These are phyloP conservation scores for Centroberyx gerrardi DNA, from an alignment of 2,797 vertebrate species.

Conservation along the genomic window DNA sequence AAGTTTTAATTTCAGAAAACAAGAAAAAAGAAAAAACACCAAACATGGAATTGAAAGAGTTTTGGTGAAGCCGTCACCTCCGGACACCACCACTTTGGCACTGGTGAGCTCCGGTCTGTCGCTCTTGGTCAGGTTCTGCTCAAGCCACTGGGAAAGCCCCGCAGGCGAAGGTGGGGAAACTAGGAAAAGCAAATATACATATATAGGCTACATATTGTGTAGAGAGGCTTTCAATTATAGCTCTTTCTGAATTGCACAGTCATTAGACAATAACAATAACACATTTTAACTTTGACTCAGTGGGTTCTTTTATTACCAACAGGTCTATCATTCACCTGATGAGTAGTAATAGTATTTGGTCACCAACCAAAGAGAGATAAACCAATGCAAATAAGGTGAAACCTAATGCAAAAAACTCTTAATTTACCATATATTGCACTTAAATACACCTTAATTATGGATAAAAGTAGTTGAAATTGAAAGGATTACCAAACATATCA, in stretches of 20 bases:
- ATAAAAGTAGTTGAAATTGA: not conserved
- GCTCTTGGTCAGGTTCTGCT: constrained; percentile 89
- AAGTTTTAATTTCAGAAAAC: not conserved
- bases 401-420: too few relatives aligned
- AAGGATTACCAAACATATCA: not conserved
- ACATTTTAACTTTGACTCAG: not conserved
- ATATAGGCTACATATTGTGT: not conserved
- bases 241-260: not conserved
- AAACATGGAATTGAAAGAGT: not conserved
- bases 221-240: not conserved
- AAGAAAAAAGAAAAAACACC: not conserved
- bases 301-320: too few relatives aligned
- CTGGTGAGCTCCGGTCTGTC: constrained; percentile 92
- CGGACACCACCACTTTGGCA: constrained; percentile 91
- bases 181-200: not conserved
- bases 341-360: too few relatives aligned
- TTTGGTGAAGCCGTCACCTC: constrained; percentile 81
- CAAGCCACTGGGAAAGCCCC: constrained; percentile 88
- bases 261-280: not conserved
- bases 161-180: constrained; percentile 66
- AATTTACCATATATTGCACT: too few relatives aligned
- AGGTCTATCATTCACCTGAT: too few relatives aligned
- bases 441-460: too few relatives aligned
- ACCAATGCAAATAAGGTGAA: too few relatives aligned
- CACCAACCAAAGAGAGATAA: too few relatives aligned